Base-by-base conservation (phyloP, 2,113 vertebrate genomes). In the Hippoglossus stenolepis region DNA sequence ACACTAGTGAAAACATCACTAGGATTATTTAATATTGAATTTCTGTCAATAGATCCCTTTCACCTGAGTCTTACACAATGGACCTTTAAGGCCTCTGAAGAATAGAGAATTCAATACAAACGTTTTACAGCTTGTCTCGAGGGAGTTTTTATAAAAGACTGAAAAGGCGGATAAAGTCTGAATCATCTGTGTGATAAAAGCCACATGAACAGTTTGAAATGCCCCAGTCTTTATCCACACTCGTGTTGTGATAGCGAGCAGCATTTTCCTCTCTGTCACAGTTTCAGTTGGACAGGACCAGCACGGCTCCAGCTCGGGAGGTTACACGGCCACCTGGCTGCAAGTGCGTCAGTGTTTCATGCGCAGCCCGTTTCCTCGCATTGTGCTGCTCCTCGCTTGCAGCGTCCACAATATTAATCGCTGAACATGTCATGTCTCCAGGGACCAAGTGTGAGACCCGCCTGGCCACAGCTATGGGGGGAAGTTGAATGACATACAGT, bases 301-400 rank as follows among this genome's bases (percentile, higher is more conserved):
- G 65, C 72, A 9, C 40, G 58, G 66, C 64, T 79, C 12, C 6
- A 58, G 66, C 79, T 65, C 70, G 43, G 87, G 40, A 12, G 83
- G 85, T 87, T 80, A 80, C 57, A 18, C 8, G 53, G 79, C 79
- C 92, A 94, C 85, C 90, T 94, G 93, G 87, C 69, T 54, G 53
- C 59, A 45, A 75, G 80, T 91, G 89, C 90, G 88, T 91, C 84
- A 90, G 86, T 54, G 65, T 56, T 82, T 91, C 85, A 90, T 78
- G 81, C 69, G 82, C 38, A 11, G 62, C 61, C 72, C 68, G 80
- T 93, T 93, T 93, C 93, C 93, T 93, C 77, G n/a, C 75, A 94
- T 93, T 94, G 93, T 93, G 84, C 80, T 82, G 56, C 60, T 28
- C 49, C 74, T 68, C 67, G 3, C 60, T 69, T 70, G 26, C 73